Base-by-base conservation (phyloP, 2,888 invertebrate species). In the Alloplasta piceator region DNA sequence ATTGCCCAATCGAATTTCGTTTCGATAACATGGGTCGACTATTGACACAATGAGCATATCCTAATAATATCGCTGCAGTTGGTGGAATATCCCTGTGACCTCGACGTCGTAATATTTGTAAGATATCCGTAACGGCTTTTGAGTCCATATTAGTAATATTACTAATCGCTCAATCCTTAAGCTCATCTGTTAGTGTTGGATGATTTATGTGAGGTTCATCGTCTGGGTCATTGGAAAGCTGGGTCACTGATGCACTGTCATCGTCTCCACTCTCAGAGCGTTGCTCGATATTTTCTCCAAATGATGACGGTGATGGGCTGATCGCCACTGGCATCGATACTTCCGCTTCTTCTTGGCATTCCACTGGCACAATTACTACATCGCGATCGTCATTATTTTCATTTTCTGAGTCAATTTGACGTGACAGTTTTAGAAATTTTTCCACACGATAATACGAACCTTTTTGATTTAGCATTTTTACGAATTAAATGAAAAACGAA, bases 401-500 rank as follows among this genome's bases (percentile, higher is more conserved):
- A 48, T 10, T 48, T 48, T 48, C 48, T 10, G 48, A 48, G 48
- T 48, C 48, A 48, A 48, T 10, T 48, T 48, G 48, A 48, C 48
- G 48, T 48, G 48, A 48, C 48, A 48, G n/a, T 48, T 6, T 48
- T 10, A 5, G 48, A 48, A 48, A 48, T 10, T 48, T 48, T 7
- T 48, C 9, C 48, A 48, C 48, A 36, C 56, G 56, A 56, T 56
- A 9, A 14, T 61, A 41, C 12, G 16, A 61, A 61, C 60, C 41
- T 61, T 61, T 14, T 61, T 41, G 60, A 6, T 61, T 41, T 6
- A 12, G 4, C 56, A 36, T 41, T 41, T 61, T 41, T 61, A 14
- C 60, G n/a, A 61, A 43, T 41, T 6, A 41, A 41, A 61, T 61
- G 5, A 61, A 61, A 43, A 61, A 61, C 14, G 60, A 61, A 10